Evolutionary conservation across 2,888 invertebrate species (phyloP).

Genomic region (Linnaemya vulpina): DNA sequence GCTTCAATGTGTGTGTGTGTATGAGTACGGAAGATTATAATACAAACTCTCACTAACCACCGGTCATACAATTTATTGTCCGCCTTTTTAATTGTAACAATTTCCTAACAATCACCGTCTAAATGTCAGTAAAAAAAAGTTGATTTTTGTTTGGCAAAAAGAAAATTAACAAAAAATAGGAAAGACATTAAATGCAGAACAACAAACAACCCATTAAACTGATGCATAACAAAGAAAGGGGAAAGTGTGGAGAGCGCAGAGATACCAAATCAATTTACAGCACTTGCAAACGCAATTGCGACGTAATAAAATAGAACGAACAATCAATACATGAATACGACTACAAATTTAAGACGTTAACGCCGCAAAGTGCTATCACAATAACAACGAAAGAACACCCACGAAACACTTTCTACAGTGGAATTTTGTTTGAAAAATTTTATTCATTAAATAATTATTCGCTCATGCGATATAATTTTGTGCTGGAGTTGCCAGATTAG

Average conservation of each 20-base stretch:
- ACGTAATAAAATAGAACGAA: constrained; percentile 60
- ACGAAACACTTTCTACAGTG: constrained; percentile 19
- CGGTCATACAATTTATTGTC: constrained; percentile 12
- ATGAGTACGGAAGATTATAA: background rate
- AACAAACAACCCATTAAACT: background rate
- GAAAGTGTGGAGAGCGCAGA: background rate
- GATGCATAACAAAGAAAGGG: background rate
- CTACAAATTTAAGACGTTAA: background rate
- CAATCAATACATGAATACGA: constrained; percentile 47
- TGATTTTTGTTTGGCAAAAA: constrained; percentile 27
- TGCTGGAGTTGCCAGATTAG: too few relatives aligned
- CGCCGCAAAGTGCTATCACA: background rate
- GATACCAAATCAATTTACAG: constrained; percentile 54
- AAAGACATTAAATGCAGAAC: background rate
- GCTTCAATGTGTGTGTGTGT: background rate
- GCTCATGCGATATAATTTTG: too few relatives aligned
- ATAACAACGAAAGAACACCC: constrained; percentile 45
- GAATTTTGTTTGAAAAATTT: background rate
- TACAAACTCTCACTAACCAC: background rate
- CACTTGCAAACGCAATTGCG: constrained; percentile 66
- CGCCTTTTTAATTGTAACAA: constrained; percentile 47
- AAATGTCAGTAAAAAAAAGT: constrained; percentile 23
- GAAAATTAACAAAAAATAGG: background rate
- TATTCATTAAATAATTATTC: too few relatives aligned
- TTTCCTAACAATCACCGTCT: constrained; percentile 37